Percentiles rank a stretch among this genome's conserved stretches.
Evolutionary conservation across 2,888 invertebrate genomes (phyloP).

Genomic region (Brachyptera putata): DNA sequence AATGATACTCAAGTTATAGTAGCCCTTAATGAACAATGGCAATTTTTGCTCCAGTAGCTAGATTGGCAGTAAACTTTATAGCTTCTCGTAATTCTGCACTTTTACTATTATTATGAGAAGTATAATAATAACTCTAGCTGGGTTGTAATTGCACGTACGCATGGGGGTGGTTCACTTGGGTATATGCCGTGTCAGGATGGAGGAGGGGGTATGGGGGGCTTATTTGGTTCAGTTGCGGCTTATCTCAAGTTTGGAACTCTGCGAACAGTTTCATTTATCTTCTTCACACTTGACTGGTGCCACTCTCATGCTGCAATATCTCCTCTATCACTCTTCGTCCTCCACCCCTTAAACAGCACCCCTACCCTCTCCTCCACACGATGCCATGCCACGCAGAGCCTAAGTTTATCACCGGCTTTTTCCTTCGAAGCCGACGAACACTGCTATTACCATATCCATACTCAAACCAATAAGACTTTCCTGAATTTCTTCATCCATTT

Average conservation of each 20-base stretch:
- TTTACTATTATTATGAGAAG: neutral
- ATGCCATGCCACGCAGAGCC: conserved; percentile 4
- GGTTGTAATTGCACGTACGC: conserved; percentile 3
- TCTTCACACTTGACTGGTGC: conserved; percentile 33
- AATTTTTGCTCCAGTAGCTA: neutral
- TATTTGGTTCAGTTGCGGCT: conserved; percentile 23
- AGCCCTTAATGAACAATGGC: neutral
- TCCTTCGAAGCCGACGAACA: neutral
- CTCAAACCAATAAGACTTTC: neutral
- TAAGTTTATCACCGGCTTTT: conserved; percentile 13
- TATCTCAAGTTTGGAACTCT: conserved; percentile 29
- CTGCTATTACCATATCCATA: conserved; percentile 18
- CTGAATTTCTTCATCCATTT: neutral
- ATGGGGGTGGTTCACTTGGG: neutral
- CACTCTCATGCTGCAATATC: conserved; percentile 30
- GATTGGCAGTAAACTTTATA: conserved; percentile 17
- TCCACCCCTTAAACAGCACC: conserved; percentile 7
- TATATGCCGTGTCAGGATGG: too few species aligned
- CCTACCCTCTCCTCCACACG: neutral
- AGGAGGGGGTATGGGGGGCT: conserved; percentile 2
- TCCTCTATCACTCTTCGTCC: conserved; percentile 24
- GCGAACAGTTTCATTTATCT: conserved; percentile 31
- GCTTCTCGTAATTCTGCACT: neutral
- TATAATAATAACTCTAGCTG: conserved; percentile 7
- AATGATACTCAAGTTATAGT: too few species aligned